Conservation (phyloP, 2,113 vertebrate species). For the Tautogolabrus adspersus region DNA sequence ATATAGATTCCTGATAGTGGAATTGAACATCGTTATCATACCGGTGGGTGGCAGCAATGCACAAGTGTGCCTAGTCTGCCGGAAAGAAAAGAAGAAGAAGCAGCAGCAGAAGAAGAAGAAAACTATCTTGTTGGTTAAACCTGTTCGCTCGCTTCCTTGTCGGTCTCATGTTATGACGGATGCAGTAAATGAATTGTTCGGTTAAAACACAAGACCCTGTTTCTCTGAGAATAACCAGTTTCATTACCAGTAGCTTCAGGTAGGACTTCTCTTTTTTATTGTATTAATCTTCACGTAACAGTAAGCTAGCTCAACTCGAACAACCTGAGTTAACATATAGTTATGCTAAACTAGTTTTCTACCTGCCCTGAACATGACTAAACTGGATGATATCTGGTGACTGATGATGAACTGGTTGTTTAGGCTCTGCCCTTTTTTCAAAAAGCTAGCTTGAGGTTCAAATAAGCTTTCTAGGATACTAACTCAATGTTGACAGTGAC, state of each 20-base stretch:
- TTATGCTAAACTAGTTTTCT: neutral
- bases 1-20: too few relatives aligned
- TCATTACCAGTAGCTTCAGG: slow-evolving; percentile 26
- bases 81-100: slow-evolving; percentile 2
- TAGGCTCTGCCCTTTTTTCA: too few relatives aligned
- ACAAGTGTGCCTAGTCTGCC: too few relatives aligned
- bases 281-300: neutral
- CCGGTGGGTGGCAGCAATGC: too few relatives aligned
- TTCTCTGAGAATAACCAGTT: neutral
- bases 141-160: neutral
- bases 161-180: slow-evolving; percentile 3
- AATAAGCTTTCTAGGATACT: neutral
- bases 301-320: neutral
- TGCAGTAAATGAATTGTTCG: too few relatives aligned
- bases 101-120: neutral
- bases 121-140: too few relatives aligned
- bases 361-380: neutral
- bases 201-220: neutral
- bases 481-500: neutral
- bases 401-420: too few relatives aligned
- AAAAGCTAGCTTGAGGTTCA: neutral
- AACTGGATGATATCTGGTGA: neutral
- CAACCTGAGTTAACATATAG: neutral
- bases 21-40: too few relatives aligned
- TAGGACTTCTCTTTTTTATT: slow-evolving; percentile 17